Conservation (phyloP, 2,113 vertebrate species). For the Phyllostomus hastatus region DNA sequence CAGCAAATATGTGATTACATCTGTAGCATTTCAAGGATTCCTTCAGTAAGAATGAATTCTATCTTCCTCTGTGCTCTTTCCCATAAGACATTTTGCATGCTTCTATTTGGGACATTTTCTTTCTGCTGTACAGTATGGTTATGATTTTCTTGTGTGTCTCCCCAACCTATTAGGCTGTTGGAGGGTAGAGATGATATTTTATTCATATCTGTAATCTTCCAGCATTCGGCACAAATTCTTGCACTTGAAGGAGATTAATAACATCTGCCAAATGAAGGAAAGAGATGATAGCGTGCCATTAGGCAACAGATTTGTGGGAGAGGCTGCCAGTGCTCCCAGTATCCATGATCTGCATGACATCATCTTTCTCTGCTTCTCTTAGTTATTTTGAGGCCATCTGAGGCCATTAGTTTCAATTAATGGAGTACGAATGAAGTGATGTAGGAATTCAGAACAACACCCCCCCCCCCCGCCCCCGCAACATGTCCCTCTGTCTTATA, state of each 20-base stretch:
- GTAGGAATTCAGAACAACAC: background rate
- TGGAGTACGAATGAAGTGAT: background rate
- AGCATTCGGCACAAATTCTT: background rate
- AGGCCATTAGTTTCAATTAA: background rate
- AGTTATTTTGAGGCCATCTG: background rate
- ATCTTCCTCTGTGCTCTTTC: background rate
- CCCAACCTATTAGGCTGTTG: background rate
- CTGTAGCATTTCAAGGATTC: background rate
- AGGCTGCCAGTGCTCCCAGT: background rate
- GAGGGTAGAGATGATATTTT: background rate
- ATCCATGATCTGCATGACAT: background rate
- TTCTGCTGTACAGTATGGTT: background rate
- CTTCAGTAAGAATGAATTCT: background rate
- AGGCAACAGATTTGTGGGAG: background rate
- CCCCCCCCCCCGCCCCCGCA: too few species aligned
- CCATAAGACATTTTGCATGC: background rate
- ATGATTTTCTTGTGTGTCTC: background rate
- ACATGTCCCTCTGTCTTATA: background rate
- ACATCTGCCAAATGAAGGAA: background rate
- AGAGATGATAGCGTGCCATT: background rate
- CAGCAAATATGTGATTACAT: background rate
- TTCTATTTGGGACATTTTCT: background rate
- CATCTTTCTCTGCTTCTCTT: background rate
- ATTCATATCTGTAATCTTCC: background rate
- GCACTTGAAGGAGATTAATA: background rate